phyloP scores from a whole-genome alignment of 2,113 vertebrate genomes.

The Lasiurus borealis region DNA sequence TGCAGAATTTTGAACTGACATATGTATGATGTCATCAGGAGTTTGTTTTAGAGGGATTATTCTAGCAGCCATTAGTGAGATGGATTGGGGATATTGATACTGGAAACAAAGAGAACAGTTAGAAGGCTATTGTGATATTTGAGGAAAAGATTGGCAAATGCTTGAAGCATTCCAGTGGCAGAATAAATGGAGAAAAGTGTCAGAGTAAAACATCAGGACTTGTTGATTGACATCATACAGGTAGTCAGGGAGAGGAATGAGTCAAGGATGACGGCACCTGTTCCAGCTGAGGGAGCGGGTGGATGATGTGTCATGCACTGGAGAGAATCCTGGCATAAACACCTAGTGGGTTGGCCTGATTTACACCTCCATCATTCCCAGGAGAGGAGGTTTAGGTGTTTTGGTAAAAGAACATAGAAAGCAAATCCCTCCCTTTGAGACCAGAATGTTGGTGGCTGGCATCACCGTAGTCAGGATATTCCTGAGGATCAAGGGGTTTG shows the following conservation, averaged over 20 bases:
- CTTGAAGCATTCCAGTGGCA: not conserved
- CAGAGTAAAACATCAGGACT: not conserved
- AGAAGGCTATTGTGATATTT: not conserved
- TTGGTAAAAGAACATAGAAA: conserved; percentile 33
- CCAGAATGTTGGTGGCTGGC: not conserved
- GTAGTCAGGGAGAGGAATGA: not conserved
- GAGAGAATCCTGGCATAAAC: conserved; percentile 1
- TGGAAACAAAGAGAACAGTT: conserved; percentile 16
- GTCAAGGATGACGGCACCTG: not conserved
- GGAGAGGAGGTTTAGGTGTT: not conserved
- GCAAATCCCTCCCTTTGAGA: not conserved
- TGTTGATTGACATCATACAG: conserved; percentile 27
- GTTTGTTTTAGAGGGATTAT: conserved; percentile 52
- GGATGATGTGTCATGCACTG: not conserved
- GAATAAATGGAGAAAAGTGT: not conserved
- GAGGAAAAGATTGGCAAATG: conserved; percentile 30
- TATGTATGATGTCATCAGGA: not conserved
- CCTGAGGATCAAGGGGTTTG: not conserved
- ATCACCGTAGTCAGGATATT: not conserved
- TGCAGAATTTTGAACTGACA: conserved; percentile 47
- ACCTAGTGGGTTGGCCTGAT: not conserved
- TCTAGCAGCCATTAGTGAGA: conserved; percentile 46
- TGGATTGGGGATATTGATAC: not conserved
- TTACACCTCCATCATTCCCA: not conserved
- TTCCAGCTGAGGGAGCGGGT: not conserved